Evolutionary conservation across 2,888 invertebrate species (phyloP), one percentile per base, ranked within the genome.

Genomic region (Andrena minutula): DNA sequence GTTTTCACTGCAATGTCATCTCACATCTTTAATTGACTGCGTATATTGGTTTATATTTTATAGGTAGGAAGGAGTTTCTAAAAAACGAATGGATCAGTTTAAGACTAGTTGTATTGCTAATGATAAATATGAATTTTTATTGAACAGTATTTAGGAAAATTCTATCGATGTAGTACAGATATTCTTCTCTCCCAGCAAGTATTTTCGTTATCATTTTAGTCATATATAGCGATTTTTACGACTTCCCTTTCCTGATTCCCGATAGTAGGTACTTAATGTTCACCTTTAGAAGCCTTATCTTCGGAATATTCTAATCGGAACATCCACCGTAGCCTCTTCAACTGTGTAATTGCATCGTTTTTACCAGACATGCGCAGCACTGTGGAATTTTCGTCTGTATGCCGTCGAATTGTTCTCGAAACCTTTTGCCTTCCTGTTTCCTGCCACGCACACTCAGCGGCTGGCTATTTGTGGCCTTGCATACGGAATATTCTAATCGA

Each of bases 231-330:
- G 30, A 47, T 10, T 47, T 63, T 6, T 49, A 20, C 58, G 61
- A 75, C 70, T 79, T 72, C 63, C 71, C 65, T 75, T 70, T 75
- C 75, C 77, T 61, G 72, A 26, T 75, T 80, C 76, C 75, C 78
- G 79, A 73, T 70, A 28, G 64, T 2, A 23, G 10, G 26, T 63
- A 81, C 78, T 87, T 87, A 89, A 89, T 86, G 88, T 89, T 84
- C 82, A 85, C 75, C 51, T 86, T 87, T 85, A 79, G 83, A 63
- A 75, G 82, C 85, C 88, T 90, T 90, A 90, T 91, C 90, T 89
- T 83, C 64, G 79, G 82, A 88, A 89, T 90, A 90, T 89, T 90
- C 87, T 89, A 90, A 90, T 90, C 87, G 76, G 47, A 66, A 51
- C 12, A 66, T 28, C 35, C 61, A 47, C 76, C 64, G 78, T 51